Evolutionary conservation across 1,140 invertebrate species (phyloP), one percentile per base, ranked within the genome.

Genomic region (Lerema accius): DNA sequence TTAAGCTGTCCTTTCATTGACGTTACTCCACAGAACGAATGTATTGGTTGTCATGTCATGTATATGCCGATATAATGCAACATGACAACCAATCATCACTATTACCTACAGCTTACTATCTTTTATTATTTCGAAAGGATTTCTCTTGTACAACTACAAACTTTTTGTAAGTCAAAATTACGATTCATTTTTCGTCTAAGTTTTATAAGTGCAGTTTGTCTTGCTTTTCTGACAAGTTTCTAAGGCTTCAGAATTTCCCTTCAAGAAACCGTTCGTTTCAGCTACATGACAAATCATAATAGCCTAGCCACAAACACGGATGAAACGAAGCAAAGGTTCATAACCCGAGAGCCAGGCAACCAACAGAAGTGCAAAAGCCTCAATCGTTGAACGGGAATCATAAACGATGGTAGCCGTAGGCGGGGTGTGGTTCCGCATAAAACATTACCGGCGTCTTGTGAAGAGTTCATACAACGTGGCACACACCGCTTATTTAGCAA

Each of bases 401-500:
- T 59, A 59, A 59, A 59, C 56, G 56, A 48, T 59, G 43, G 43
- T 59, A 59, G 56, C 56, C 56, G 56, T 59, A 59, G 56, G 56
- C 55, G 42, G 26, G 55, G 51, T 51, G 60, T 66, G 62, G 63
- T 73, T 73, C 71, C 67, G 71, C 62, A 69, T 70, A 78, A 78
- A 71, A 49, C n/a, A 61, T 56, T 43, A 56, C 53, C 40, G 39
- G 2, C 53, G 40, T 56, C 51, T 42, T 39, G 53, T 55, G 51
- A 53, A 23, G 35, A 13, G 40, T 56, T 43, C 40, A 45, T 56
- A 56, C 51, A 23, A 16, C 23, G 19, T 23, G 19, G 23, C 65
- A 65, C 61, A 66, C 55, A 61, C 69, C 45, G 71, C 65, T 78
- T 71, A 76, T 77, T 81, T 82, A 78, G 72, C 59, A 77, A 82